A percentile compares a stretch with the other conserved stretches of the same genome.
phyloP scores from a whole-genome alignment of 2,888 invertebrate genomes.

The Heliconius charithonia region DNA sequence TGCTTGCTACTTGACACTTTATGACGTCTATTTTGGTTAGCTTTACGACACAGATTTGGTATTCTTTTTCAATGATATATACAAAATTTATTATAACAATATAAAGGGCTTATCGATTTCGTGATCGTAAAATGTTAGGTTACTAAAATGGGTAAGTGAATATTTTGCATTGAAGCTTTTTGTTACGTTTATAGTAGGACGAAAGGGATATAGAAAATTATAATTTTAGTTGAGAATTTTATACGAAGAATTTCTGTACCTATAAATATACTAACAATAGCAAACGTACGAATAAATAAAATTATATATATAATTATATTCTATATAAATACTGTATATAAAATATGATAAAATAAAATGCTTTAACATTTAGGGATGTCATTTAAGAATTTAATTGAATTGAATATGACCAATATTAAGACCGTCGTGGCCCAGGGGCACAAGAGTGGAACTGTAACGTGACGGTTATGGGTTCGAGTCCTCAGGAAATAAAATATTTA shows the following conservation, averaged over 20 bases:
- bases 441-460: no score
- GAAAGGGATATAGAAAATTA: neutral
- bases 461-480: no score
- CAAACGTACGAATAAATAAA: no score
- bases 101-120: neutral
- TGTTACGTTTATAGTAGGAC: neutral
- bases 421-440: no score
- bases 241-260: no score
- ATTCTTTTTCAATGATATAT: conserved; percentile 8
- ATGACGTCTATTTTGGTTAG: conserved; percentile 48
- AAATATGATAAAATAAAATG: neutral
- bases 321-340: no score
- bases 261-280: no score
- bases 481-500: no score
- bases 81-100: conserved; percentile 1
- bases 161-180: neutral
- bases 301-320: no score
- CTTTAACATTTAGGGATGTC: neutral
- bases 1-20: conserved; percentile 49
- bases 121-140: neutral
- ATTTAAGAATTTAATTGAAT: neutral
- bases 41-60: conserved; percentile 43
- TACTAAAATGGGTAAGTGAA: neutral
- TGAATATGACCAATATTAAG: neutral
- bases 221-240: neutral